Evolutionary conservation across 1,140 invertebrate species (phyloP), one percentile per base, ranked within the genome.

Genomic region (Drosophila tristis): DNA sequence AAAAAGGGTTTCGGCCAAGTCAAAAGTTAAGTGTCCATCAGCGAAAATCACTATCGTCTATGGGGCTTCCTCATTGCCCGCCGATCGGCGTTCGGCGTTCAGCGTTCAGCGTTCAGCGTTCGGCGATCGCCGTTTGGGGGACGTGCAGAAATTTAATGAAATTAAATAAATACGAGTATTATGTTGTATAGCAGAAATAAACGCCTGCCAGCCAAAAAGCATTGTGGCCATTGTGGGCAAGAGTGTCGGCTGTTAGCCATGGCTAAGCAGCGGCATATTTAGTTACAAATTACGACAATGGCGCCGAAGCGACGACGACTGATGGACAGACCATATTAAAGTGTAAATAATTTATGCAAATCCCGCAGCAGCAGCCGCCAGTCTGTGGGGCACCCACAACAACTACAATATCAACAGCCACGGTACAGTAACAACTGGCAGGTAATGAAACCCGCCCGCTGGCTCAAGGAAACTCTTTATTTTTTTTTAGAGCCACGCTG

Each of bases 301-400:
- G 73, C 80, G 80, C 75, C 80, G 65, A 62, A 55, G 42, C 50
- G 72, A 70, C 72, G 63, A 74, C 73, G 77, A 64, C 64, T 77
- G 81, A 51, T 86, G 81, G 82, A 39, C 35, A 39, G 35, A 39
- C 82, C 82, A 86, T 87, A 86, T 86, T 86, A 87, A 86, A 87
- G 85, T 80, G 77, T 86, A 86, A 86, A 86, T 90, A 90, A 90
- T 90, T 90, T 90, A 90, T 90, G 86, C 80, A 90, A 85, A 90
- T 90, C 78, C 76, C 80, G 75, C 78, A 70, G 51, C 66, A 84
- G 77, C 62, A 78, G 85, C 65, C 53, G 16, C 39, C 56, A 51
- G 26, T 29, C 9, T 25, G 39, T 44, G 54, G 62, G 63, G 82
- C 82, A 87, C 63, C 82, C 66, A 76, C 79, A 74, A 77, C 80